Evolutionary conservation across 1,140 invertebrate species (phyloP).

Genomic region (Pseudomyrmex cubaensis): DNA sequence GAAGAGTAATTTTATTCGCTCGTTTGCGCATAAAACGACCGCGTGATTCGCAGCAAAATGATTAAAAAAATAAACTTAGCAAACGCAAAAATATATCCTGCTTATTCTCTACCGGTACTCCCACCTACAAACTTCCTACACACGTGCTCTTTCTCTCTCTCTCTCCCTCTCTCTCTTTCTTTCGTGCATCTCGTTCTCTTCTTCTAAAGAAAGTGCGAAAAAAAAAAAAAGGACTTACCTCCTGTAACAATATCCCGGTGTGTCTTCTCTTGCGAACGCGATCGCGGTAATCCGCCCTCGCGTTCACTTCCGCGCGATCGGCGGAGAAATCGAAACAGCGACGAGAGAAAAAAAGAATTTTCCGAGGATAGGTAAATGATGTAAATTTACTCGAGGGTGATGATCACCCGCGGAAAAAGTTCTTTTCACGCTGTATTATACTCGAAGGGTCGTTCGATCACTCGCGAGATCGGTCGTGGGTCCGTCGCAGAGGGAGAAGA

Average conservation of each 20-base stretch:
- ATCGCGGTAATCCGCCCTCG: constrained; percentile 38
- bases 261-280: constrained; percentile 35
- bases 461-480: constrained; percentile 31
- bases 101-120: constrained; percentile 13
- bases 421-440: neutral
- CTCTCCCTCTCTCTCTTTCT: constrained; percentile 18
- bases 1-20: constrained; percentile 48
- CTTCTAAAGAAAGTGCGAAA: constrained; percentile 4
- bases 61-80: constrained; percentile 21
- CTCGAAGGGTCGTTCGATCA: constrained; percentile 49
- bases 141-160: constrained; percentile 8
- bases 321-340: neutral
- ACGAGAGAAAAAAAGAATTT: neutral
- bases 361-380: no score
- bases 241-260: constrained; percentile 39
- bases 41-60: neutral
- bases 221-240: constrained; percentile 41
- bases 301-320: neutral
- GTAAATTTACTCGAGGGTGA: neutral
- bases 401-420: no score
- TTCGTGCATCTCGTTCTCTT: neutral
- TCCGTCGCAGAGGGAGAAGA: neutral
- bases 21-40: constrained; percentile 21
- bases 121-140: constrained; percentile 28
- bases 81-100: constrained; percentile 4